A percentile compares a stretch with the other conserved stretches of the same genome.
Conservation (phyloP, 2,888 invertebrate species). For the Eupithecia centaureata region DNA sequence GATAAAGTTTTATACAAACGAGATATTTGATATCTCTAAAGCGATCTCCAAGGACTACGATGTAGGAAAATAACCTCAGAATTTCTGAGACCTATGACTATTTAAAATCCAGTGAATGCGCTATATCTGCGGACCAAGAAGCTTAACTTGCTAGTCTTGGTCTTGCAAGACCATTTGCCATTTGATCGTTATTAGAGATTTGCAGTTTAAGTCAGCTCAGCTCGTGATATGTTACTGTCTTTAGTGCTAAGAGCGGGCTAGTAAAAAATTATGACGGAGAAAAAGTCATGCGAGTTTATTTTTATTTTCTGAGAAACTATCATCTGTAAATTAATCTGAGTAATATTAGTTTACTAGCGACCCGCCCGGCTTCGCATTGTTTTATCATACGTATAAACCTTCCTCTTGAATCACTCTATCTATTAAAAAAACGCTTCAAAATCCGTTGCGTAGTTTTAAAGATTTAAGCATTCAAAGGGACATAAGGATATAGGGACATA, state of each 20-base stretch:
- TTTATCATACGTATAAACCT: too few species aligned
- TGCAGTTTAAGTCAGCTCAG: constrained; percentile 21
- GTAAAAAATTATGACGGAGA: constrained; percentile 23
- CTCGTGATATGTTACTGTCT: constrained; percentile 27
- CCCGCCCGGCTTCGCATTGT: too few species aligned
- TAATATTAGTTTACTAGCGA: too few species aligned
- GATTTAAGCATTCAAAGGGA: too few species aligned
- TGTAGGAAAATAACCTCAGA: neutral
- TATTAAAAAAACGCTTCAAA: too few species aligned
- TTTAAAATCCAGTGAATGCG: neutral
- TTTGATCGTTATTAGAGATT: constrained; percentile 30
- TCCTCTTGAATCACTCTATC: too few species aligned
- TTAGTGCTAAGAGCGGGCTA: constrained; percentile 2
- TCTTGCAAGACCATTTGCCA: constrained; percentile 12
- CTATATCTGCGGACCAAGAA: neutral
- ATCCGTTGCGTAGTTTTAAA: too few species aligned
- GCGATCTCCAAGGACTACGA: neutral
- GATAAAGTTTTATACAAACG: neutral
- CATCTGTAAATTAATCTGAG: neutral
- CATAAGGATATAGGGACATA: too few species aligned
- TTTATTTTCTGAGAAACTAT: neutral
- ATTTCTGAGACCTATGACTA: neutral
- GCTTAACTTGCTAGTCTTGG: neutral
- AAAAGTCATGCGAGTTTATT: neutral
- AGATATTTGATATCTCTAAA: neutral